phyloP scores from a whole-genome alignment of 2,888 invertebrate genomes.

The Mallateleia sp. region DNA sequence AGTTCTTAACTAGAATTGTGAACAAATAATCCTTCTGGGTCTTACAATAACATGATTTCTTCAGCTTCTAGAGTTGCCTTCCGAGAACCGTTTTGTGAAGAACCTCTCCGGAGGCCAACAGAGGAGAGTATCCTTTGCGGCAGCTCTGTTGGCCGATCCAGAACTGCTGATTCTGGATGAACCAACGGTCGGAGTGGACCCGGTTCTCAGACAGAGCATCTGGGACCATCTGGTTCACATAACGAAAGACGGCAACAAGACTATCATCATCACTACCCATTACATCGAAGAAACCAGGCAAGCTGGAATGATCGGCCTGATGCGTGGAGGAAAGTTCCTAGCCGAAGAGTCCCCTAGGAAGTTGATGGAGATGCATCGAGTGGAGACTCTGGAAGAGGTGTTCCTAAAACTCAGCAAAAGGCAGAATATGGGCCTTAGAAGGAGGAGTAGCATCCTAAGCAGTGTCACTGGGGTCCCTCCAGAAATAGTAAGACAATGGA shows the following conservation, averaged over 20 bases:
- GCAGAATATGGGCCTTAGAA: conserved; percentile 95
- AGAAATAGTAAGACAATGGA: conserved; percentile 85
- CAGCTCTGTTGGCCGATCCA: conserved; percentile 96
- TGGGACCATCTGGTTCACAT: conserved; percentile 96
- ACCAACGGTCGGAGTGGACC: conserved; percentile 98
- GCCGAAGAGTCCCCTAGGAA: conserved; percentile 95
- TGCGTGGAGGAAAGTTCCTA: conserved; percentile 96
- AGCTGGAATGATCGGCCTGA: conserved; percentile 95
- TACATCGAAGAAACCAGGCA: conserved; percentile 97
- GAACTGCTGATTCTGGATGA: conserved; percentile 98
- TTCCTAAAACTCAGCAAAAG: conserved; percentile 95
- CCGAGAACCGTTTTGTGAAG: conserved; percentile 92
- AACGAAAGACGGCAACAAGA: conserved; percentile 93
- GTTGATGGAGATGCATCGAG: conserved; percentile 93
- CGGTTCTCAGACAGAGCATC: conserved; percentile 94
- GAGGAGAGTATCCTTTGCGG: conserved; percentile 96
- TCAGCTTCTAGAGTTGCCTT: conserved; percentile 90
- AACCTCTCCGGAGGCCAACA: conserved; percentile 97
- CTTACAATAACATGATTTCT: conserved; percentile 22
- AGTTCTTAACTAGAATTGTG: no score
- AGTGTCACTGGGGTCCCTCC: conserved; percentile 91
- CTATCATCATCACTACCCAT: conserved; percentile 96
- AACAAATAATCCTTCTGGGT: no score
- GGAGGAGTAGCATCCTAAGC: conserved; percentile 95
- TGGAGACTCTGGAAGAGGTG: conserved; percentile 94